Evolutionary conservation across 2,797 vertebrate genomes (phyloP).

Genomic region (Pseudocheirus occidentalis): DNA sequence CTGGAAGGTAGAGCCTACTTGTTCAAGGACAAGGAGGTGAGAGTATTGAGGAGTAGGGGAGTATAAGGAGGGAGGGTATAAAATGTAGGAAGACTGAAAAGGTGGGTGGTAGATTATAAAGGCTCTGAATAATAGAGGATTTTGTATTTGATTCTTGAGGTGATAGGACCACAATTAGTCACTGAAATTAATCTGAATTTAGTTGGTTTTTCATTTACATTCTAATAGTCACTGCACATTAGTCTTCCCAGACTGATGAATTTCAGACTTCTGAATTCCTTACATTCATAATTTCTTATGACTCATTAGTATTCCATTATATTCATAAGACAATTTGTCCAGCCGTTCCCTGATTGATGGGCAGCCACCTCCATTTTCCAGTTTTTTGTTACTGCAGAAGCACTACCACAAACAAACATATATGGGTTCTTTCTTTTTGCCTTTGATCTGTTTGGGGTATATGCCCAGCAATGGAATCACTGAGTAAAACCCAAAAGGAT

Average conservation of each 20-base stretch:
- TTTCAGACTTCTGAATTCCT: background rate
- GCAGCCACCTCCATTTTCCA: background rate
- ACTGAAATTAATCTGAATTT: background rate
- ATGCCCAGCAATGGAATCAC: background rate
- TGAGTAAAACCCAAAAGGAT: constrained; percentile 49
- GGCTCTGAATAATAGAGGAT: background rate
- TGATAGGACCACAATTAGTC: background rate
- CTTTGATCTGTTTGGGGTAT: background rate
- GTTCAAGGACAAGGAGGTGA: background rate
- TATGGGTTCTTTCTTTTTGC: background rate
- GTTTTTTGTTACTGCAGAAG: background rate
- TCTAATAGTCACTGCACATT: background rate
- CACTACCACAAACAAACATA: background rate
- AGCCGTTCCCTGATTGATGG: background rate
- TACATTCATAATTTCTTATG: background rate
- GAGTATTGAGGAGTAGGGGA: background rate
- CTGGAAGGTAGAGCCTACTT: background rate
- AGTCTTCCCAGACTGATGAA: background rate
- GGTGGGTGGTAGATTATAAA: background rate
- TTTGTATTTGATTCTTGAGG: background rate
- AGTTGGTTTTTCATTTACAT: background rate
- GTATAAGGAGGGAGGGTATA: background rate
- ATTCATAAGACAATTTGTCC: background rate
- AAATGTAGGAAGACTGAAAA: background rate
- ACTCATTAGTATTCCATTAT: background rate